These are phyloP conservation scores for Aplodontia rufa DNA, from an alignment of 2,113 vertebrate genomes.

Conservation along the genomic window DNA sequence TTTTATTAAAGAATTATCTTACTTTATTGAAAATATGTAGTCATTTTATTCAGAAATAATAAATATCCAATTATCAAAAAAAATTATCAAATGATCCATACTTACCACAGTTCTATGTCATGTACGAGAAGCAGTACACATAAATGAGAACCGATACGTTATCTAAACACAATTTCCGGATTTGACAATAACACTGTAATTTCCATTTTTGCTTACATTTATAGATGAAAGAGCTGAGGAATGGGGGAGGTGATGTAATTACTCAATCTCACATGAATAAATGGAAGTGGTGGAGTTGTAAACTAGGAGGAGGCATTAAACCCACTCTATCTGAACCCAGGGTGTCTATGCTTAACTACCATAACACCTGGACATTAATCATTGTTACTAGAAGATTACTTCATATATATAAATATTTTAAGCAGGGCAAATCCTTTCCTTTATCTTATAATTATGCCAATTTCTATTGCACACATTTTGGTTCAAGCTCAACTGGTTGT, in stretches of 20 bases:
- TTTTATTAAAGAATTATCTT: background rate
- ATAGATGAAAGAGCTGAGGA: background rate
- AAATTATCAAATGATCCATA: background rate
- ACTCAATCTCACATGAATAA: background rate
- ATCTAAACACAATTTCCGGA: background rate
- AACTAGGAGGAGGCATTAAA: background rate
- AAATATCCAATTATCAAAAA: background rate
- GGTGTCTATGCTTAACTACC: background rate
- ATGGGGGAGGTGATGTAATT: background rate
- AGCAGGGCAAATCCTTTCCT: background rate
- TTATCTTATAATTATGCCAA: background rate
- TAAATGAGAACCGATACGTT: rapidly evolving
- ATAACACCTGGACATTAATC: background rate
- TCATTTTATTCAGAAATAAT: background rate
- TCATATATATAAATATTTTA: background rate
- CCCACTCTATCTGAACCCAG: rapidly evolving
- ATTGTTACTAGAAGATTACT: background rate
- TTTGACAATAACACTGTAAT: background rate
- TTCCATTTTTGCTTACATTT: background rate
- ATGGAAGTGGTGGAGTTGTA: background rate
- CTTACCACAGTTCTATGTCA: background rate
- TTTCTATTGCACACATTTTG: background rate
- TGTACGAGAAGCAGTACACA: no score
- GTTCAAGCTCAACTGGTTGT: background rate
- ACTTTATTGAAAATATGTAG: background rate